Conservation (phyloP, 2,797 vertebrate genomes). For the Acipenser ruthenus region DNA sequence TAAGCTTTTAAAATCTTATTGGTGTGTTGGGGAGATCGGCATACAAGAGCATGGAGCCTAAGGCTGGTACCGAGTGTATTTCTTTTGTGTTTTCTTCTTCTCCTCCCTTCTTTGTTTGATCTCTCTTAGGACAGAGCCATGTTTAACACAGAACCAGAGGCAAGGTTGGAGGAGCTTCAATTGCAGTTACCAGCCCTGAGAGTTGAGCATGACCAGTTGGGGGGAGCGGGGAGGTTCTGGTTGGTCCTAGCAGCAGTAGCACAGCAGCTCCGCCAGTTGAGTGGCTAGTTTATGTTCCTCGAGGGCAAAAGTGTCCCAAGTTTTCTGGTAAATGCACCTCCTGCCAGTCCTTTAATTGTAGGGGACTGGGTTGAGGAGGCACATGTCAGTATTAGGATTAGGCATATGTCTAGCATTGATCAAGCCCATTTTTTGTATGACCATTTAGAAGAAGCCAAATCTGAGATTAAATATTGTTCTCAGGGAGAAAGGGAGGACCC, state of each 20-base stretch:
- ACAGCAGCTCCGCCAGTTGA: conserved; percentile 5
- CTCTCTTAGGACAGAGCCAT: not conserved
- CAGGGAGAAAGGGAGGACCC: conserved; percentile 7
- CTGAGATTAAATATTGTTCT: conserved; percentile 10
- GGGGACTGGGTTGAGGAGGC: conserved; percentile 17
- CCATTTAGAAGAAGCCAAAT: conserved; percentile 9
- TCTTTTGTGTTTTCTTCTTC: not conserved
- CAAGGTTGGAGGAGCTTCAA: not conserved
- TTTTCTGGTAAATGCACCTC: conserved; percentile 5
- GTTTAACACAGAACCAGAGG: not conserved
- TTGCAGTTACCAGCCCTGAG: not conserved
- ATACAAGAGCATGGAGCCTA: not conserved
- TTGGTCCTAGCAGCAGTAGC: not conserved
- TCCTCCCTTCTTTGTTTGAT: not conserved
- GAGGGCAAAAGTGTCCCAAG: conserved; percentile 10
- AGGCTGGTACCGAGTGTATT: not conserved
- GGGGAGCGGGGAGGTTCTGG: not conserved
- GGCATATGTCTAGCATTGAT: not conserved
- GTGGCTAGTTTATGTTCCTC: conserved; percentile 12
- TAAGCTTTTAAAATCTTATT: not conserved
- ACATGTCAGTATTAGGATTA: not conserved
- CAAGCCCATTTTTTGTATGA: conserved; percentile 12
- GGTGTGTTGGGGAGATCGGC: not conserved
- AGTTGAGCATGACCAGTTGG: not conserved
- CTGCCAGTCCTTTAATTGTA: not conserved